These are phyloP conservation scores for Phaedon cochleariae DNA, from an alignment of 2,888 invertebrate species.

Conservation along the genomic window DNA sequence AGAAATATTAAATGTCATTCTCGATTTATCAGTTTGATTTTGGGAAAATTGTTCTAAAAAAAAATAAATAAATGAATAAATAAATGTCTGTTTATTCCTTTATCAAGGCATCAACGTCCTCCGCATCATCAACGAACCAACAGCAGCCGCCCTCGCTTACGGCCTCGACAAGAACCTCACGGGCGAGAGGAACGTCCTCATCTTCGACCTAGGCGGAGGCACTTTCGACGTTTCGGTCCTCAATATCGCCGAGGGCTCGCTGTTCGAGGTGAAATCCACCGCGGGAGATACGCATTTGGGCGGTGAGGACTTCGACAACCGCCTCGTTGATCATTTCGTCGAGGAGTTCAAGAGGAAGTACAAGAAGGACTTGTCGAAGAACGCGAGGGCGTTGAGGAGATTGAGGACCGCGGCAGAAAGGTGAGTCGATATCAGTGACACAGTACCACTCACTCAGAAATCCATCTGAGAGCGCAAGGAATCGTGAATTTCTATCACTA, in stretches of 20 bases:
- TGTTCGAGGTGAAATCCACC: constrained; percentile 84
- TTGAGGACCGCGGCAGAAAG: constrained; percentile 65
- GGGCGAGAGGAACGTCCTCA: constrained; percentile 64
- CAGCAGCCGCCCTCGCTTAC: constrained; percentile 46
- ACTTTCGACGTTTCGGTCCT: constrained; percentile 87
- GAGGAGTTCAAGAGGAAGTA: constrained; percentile 67
- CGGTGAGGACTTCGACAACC: constrained; percentile 73
- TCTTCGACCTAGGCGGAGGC: constrained; percentile 70
- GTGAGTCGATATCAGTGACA: constrained; percentile 15
- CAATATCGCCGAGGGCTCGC: constrained; percentile 81
- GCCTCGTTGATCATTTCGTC: constrained; percentile 66
- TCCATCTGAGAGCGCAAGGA: too few species aligned
- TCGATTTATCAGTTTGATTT: too few species aligned
- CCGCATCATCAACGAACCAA: constrained; percentile 83
- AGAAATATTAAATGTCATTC: too few species aligned
- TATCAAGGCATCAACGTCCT: constrained; percentile 80
- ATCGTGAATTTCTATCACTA: too few species aligned
- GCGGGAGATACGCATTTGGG: constrained; percentile 87
- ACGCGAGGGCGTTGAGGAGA: constrained; percentile 62
- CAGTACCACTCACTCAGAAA: too few species aligned
- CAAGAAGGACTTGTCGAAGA: constrained; percentile 62
- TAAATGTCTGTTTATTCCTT: too few species aligned
- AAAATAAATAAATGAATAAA: too few species aligned
- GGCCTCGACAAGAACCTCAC: constrained; percentile 46
- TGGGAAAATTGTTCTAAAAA: too few species aligned